Conservation (phyloP, 2,797 vertebrate species). For the Microtus agrestis region DNA sequence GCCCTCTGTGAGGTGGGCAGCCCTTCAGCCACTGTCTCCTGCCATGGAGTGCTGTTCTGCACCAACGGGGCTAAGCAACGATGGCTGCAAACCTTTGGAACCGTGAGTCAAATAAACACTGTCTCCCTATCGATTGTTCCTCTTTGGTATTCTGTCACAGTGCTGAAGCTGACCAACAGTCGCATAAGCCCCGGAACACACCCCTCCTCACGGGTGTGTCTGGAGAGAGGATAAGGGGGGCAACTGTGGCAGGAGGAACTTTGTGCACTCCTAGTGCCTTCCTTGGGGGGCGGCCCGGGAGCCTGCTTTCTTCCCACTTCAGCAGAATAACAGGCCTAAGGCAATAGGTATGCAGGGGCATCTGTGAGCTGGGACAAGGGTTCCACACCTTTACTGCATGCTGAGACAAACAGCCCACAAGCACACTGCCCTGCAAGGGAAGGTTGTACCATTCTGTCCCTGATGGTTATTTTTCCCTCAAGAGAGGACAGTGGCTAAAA, state of each 20-base stretch:
- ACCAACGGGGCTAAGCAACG: background rate
- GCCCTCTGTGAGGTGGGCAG: background rate
- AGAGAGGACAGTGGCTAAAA: background rate
- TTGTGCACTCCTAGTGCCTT: background rate
- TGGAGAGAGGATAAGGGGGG: background rate
- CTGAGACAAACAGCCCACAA: background rate
- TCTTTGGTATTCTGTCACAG: background rate
- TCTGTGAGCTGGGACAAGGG: background rate
- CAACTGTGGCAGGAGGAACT: rapidly evolving
- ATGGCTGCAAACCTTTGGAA: no score
- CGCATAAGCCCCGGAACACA: background rate
- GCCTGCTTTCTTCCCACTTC: background rate
- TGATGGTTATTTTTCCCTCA: background rate
- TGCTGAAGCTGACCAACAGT: background rate
- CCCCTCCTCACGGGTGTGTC: background rate
- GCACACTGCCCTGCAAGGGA: background rate
- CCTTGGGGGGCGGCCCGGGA: background rate
- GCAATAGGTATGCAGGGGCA: background rate
- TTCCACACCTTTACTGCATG: background rate
- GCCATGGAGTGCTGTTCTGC: no score
- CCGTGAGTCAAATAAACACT: background rate
- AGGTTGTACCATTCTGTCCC: background rate
- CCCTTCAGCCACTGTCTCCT: background rate
- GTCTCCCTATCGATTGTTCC: background rate
- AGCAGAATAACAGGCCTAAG: background rate